Evolutionary conservation across 2,888 invertebrate species (phyloP).

Genomic region (Andrena bucephala): DNA sequence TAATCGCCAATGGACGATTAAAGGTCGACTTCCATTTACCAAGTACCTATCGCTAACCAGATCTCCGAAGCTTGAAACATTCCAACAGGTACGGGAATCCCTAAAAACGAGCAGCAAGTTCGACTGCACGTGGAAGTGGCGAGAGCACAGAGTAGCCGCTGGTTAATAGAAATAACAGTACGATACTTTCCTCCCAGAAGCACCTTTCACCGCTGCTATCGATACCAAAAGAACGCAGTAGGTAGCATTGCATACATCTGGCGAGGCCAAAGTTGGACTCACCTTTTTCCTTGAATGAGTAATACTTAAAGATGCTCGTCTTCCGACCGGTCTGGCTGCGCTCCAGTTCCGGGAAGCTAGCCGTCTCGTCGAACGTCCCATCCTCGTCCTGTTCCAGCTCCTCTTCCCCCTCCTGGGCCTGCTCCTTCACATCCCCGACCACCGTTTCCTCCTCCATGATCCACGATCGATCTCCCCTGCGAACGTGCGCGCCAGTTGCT

Average conservation of each 20-base stretch:
- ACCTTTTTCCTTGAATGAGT: conserved; percentile 78
- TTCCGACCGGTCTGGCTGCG: conserved; percentile 73
- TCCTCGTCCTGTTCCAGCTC: conserved; percentile 46
- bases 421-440: conserved; percentile 16
- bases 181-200: too few species aligned
- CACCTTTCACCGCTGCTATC: too few species aligned
- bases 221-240: too few species aligned
- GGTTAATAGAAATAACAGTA: neutral
- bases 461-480: neutral
- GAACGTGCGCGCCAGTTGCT: neutral
- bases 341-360: conserved; percentile 58
- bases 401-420: neutral
- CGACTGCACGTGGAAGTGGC: neutral
- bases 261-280: conserved; percentile 42
- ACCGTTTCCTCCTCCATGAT: conserved; percentile 48
- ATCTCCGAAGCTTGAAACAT: neutral
- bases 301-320: conserved; percentile 81
- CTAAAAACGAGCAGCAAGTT: neutral
- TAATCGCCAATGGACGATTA: neutral
- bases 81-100: neutral
- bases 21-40: conserved; percentile 23
- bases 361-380: conserved; percentile 59
- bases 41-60: neutral
- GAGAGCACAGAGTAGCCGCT: neutral
- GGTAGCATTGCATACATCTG: too few species aligned